Evolutionary conservation across 1,140 invertebrate genomes (phyloP).

Genomic region (Pseudobourletiella spinata): DNA sequence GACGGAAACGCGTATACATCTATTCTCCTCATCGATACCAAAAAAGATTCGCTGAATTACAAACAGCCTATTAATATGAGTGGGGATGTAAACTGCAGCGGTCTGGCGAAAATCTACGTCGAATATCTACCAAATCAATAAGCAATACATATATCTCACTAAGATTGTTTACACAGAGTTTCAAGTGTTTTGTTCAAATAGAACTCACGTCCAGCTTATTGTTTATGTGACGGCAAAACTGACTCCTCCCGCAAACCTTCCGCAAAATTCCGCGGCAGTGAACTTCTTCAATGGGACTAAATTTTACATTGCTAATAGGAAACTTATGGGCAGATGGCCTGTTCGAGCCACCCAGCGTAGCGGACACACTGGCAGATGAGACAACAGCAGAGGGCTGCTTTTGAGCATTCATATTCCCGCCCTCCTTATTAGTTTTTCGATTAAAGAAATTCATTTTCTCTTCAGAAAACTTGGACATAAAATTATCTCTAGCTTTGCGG

Average conservation of each 20-base stretch:
- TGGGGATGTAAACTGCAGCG: slow-evolving; percentile 24
- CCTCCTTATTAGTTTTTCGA: slow-evolving; percentile 18
- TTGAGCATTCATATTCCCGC: neutral
- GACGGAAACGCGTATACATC: slow-evolving; percentile 17
- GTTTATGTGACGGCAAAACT: slow-evolving; percentile 27
- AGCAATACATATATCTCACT: too few relatives aligned
- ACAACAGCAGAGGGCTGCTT: neutral
- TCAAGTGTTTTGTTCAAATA: too few relatives aligned
- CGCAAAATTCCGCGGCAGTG: slow-evolving; percentile 16
- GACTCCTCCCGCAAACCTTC: slow-evolving; percentile 21
- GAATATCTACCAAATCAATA: too few relatives aligned
- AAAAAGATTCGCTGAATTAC: slow-evolving; percentile 28
- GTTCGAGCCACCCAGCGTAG: neutral
- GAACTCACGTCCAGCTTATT: slow-evolving; percentile 34
- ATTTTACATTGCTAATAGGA: slow-evolving; percentile 24
- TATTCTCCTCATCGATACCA: slow-evolving; percentile 24
- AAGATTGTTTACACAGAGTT: too few relatives aligned
- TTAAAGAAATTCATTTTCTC: slow-evolving; percentile 32
- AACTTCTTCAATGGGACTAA: slow-evolving; percentile 26
- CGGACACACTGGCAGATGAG: neutral
- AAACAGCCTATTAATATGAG: slow-evolving; percentile 23
- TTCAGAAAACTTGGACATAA: slow-evolving; percentile 30
- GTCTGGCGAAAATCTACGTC: slow-evolving; percentile 34
- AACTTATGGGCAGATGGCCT: slow-evolving; percentile 1
- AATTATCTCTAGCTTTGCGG: slow-evolving; percentile 34